Base-by-base conservation (phyloP, 2,797 vertebrate genomes). In the Gambusia yucatana region DNA sequence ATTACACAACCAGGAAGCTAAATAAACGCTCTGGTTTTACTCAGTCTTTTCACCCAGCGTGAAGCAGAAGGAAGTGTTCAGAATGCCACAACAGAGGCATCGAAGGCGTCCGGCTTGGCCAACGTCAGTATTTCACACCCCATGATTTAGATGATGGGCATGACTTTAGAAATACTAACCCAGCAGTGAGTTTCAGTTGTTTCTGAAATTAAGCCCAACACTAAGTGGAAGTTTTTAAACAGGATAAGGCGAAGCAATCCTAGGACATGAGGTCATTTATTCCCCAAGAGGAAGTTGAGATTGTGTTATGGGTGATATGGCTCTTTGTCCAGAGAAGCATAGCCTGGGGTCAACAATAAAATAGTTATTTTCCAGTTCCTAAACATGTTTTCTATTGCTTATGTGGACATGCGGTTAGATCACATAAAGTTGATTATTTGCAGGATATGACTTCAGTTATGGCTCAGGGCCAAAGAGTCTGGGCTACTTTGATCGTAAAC, bases 111-210 rank as follows among this genome's bases (percentile, higher is more conserved):
- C 41, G 14, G 41, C 25, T 69, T 43, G 9, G 41, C 39, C 25
- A 69, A n/a, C 65, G 6, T 69, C 39, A 69, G 65, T 14, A 41
- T 73, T 11, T 73, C 30, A 25, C 43, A 22, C 4, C n/a, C 80
- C 48, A 80, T 82, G 76, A 63, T 75, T 70, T 83, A 13, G 25
- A 79, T 16, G 52, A 48, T 47, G 25, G 76, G 55, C 69, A 44
- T 44, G 75, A 52, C 39, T 17, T 50, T 44, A 74, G 11, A 39
- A 25, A 11, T 44, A 22, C 5, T 28, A 36, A 47, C 11, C 10
- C 6, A 25, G 17, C 48, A 47, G 76, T 39, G 41, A 39, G 48
- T 50, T 50, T 50, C 48, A 22, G 48, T 50, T 50, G 48, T 20
- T 39, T 65, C 61, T 39, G 17, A 55, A 28, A 3, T 16, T 28